Conservation (phyloP, 2,113 vertebrate species). For the Gallinago undulata region DNA sequence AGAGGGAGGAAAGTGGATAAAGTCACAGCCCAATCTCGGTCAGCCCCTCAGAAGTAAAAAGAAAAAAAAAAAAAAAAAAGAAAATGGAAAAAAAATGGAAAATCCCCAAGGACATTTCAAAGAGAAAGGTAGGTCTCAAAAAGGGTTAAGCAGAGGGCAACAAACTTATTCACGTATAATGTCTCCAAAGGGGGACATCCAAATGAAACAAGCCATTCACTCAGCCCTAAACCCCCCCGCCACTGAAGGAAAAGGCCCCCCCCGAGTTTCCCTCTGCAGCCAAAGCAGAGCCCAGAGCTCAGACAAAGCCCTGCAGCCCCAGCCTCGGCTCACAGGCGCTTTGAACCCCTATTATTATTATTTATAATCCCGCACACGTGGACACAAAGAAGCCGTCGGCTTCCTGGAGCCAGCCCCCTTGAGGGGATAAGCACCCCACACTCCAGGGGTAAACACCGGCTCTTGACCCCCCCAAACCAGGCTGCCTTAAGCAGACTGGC, state of each 20-base stretch:
- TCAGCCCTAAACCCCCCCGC: not conserved
- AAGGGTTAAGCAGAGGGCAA: not conserved
- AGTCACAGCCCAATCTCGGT: not conserved
- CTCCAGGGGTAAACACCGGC: not conserved
- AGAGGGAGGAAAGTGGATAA: not conserved
- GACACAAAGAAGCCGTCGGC: not conserved
- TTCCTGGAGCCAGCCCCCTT: not conserved
- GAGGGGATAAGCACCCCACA: not conserved
- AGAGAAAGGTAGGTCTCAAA: not conserved
- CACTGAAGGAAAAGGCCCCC: not conserved
- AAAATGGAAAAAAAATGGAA: not conserved
- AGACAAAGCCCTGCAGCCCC: not conserved
- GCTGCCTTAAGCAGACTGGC: conserved; percentile 27
- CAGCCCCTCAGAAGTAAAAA: not conserved
- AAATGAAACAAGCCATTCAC: not conserved
- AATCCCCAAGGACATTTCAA: not conserved
- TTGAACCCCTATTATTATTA: not conserved
- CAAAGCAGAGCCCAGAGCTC: not conserved
- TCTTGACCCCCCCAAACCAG: conserved; percentile 1
- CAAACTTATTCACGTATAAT: not conserved
- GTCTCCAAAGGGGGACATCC: not conserved
- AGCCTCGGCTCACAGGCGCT: not conserved
- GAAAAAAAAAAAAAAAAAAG: not conserved
- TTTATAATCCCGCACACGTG: not conserved
- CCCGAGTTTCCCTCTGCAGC: not conserved